These are phyloP conservation scores for Dasysyrphus albostriatus DNA, from an alignment of 2,888 invertebrate species.

Conservation along the genomic window DNA sequence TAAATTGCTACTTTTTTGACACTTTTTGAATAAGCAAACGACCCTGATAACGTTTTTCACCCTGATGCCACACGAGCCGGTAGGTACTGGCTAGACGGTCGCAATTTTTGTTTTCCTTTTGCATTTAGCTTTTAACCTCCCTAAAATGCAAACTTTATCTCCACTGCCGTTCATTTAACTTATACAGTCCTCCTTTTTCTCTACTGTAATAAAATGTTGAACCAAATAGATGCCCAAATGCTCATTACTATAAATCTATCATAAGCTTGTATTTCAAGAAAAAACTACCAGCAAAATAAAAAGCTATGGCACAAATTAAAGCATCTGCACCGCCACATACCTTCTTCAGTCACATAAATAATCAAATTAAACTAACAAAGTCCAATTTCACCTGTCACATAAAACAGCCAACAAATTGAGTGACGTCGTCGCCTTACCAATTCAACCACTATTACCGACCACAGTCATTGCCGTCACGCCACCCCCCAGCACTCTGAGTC, in stretches of 20 bases:
- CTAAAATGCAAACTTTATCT: neutral
- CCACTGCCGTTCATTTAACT: neutral
- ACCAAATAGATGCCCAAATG: conserved; percentile 3
- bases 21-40: too few relatives aligned
- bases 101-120: neutral
- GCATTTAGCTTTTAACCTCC: neutral
- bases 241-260: conserved; percentile 1
- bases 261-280: conserved; percentile 2
- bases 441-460: conserved; percentile 28
- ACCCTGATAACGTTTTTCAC: too few relatives aligned
- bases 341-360: conserved; percentile 42
- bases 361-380: conserved; percentile 72
- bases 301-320: neutral
- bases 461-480: neutral
- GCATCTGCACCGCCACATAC: neutral
- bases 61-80: too few relatives aligned
- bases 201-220: conserved; percentile 36
- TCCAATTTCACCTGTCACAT: conserved; percentile 71
- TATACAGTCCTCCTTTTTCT: neutral
- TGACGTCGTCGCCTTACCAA: conserved; percentile 60
- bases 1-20: too few relatives aligned
- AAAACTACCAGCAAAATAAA: neutral
- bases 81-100: too few relatives aligned
- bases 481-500: neutral
- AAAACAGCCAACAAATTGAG: conserved; percentile 70